phyloP scores from a whole-genome alignment of 1,140 invertebrate species.

The Drosophila varians region DNA sequence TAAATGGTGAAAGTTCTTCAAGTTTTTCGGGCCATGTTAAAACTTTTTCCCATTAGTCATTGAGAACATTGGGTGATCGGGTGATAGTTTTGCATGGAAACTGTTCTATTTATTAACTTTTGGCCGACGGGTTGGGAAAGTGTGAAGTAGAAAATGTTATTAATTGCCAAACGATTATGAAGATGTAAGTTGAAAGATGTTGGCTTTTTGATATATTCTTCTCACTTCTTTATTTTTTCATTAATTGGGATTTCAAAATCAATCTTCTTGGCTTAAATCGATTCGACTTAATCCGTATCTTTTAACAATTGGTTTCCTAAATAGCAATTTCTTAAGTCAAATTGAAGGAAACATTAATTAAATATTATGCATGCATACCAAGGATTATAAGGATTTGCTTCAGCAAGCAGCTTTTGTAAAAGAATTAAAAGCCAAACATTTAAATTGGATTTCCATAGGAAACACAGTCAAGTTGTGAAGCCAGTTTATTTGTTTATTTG shows the following conservation, averaged over 20 bases:
- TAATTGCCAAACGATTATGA: slow-evolving; percentile 43
- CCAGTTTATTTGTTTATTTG: slow-evolving; percentile 31
- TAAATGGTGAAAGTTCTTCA: slow-evolving; percentile 35
- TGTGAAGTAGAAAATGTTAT: slow-evolving; percentile 13
- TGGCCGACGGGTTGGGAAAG: slow-evolving; percentile 1
- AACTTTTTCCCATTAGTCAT: slow-evolving; percentile 68
- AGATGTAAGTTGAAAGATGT: slow-evolving; percentile 35
- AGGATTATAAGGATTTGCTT: slow-evolving; percentile 2
- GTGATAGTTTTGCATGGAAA: slow-evolving; percentile 27
- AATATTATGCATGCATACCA: background rate
- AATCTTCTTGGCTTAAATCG: background rate
- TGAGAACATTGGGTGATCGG: slow-evolving; percentile 14
- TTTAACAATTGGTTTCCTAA: background rate
- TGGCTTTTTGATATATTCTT: slow-evolving; percentile 24
- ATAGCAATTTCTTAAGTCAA: background rate
- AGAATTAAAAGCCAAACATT: slow-evolving; percentile 8
- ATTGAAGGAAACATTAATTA: background rate
- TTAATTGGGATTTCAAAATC: slow-evolving; percentile 18
- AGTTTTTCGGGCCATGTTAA: slow-evolving; percentile 34
- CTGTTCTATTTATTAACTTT: slow-evolving; percentile 22
- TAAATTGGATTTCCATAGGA: slow-evolving; percentile 20
- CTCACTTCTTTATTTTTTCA: slow-evolving; percentile 2
- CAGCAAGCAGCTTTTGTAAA: background rate
- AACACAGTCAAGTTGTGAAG: slow-evolving; percentile 13
- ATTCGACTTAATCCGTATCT: too few species aligned